A percentile compares a stretch with the other conserved stretches of the same genome.
These are phyloP conservation scores for Neolamprologus toae DNA, from an alignment of 2,113 vertebrate species.

Conservation along the genomic window DNA sequence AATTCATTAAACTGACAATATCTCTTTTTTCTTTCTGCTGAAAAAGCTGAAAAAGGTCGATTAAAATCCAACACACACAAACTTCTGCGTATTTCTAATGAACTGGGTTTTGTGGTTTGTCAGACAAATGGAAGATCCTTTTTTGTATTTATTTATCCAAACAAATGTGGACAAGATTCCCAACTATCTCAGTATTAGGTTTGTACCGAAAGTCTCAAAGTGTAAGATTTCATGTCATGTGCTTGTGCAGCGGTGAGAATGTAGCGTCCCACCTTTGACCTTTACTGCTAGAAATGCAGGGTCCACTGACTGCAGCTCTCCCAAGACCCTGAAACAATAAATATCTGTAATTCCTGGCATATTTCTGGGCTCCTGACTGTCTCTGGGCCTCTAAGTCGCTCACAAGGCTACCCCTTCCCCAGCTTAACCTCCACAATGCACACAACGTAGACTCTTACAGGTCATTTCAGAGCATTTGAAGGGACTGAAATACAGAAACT, in stretches of 20 bases:
- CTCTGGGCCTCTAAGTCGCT: neutral
- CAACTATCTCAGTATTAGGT: neutral
- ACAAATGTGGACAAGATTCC: neutral
- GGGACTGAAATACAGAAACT: neutral
- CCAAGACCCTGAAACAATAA: constrained; percentile 9
- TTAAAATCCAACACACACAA: neutral
- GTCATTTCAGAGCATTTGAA: neutral
- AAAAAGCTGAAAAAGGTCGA: neutral
- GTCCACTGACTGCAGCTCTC: neutral
- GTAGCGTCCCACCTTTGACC: neutral
- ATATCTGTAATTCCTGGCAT: constrained; percentile 26
- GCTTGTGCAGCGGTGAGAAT: neutral
- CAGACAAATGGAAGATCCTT: neutral
- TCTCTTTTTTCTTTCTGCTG: neutral
- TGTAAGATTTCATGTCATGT: neutral
- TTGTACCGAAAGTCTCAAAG: neutral
- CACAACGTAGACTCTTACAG: neutral
- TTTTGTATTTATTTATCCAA: neutral
- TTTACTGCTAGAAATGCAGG: neutral
- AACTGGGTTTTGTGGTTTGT: neutral
- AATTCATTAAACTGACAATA: neutral
- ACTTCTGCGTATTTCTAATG: neutral
- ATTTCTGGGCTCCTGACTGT: neutral
- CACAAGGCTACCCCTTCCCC: neutral
- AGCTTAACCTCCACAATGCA: neutral